Conservation (phyloP, 1,140 invertebrate genomes). For the Hyles euphorbiae region DNA sequence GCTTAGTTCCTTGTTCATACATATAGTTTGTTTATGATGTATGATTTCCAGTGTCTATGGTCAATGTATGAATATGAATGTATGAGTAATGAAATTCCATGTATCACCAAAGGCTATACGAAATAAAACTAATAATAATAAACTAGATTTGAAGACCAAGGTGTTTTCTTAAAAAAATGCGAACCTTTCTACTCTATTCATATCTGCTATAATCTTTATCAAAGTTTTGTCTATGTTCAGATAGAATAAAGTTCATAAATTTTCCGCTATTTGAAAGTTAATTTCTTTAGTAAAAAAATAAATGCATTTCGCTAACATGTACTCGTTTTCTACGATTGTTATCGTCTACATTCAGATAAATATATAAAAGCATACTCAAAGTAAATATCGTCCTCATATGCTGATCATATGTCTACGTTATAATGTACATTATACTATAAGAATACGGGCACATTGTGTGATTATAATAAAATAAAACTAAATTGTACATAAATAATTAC, state of each 20-base stretch:
- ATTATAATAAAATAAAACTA: slow-evolving; percentile 26
- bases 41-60: slow-evolving; percentile 3
- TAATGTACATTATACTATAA: slow-evolving; percentile 61
- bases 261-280: background rate
- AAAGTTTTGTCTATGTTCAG: too few relatives aligned
- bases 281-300: slow-evolving; percentile 26
- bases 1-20: background rate
- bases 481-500: slow-evolving; percentile 31
- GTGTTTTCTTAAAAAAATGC: too few relatives aligned
- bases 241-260: too few relatives aligned
- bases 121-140: too few relatives aligned
- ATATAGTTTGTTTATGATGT: background rate
- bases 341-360: slow-evolving; percentile 56
- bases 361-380: slow-evolving; percentile 67
- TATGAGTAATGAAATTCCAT: slow-evolving; percentile 1
- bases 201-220: too few relatives aligned
- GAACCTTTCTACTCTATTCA: too few relatives aligned
- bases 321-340: slow-evolving; percentile 47
- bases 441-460: slow-evolving; percentile 67
- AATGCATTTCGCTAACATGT: slow-evolving; percentile 45
- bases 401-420: slow-evolving; percentile 60
- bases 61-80: slow-evolving; percentile 3
- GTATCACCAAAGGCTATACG: too few relatives aligned
- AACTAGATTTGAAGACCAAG: too few relatives aligned
- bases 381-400: slow-evolving; percentile 51